Evolutionary conservation across 2,888 invertebrate species (phyloP).

Genomic region (Chromoteleia sp.): DNA sequence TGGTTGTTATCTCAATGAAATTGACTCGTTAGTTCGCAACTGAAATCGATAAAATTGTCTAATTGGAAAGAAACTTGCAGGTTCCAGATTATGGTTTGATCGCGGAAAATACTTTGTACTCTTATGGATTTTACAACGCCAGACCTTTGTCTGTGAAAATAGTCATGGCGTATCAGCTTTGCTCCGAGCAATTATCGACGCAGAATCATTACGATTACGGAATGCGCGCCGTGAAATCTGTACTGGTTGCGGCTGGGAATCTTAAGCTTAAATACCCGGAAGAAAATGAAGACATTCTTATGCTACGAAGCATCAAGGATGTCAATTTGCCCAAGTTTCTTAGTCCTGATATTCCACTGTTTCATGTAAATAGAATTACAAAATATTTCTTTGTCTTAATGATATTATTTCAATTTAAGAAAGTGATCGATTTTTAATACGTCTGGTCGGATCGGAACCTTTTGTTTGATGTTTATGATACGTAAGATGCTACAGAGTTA

Average conservation of each 20-base stretch:
- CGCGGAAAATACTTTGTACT: slow-evolving; percentile 93
- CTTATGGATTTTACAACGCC: slow-evolving; percentile 92
- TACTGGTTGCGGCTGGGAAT: slow-evolving; percentile 88
- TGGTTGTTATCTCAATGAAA: slow-evolving; percentile 83
- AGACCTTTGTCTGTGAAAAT: slow-evolving; percentile 92
- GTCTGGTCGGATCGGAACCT: too few relatives aligned
- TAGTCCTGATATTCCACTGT: slow-evolving; percentile 86
- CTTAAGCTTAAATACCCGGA: slow-evolving; percentile 87
- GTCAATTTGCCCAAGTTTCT: slow-evolving; percentile 89
- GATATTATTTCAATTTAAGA: too few relatives aligned
- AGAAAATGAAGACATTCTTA: slow-evolving; percentile 87
- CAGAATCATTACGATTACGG: slow-evolving; percentile 96
- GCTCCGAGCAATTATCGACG: slow-evolving; percentile 93
- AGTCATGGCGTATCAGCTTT: slow-evolving; percentile 92
- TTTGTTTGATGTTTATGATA: too few relatives aligned
- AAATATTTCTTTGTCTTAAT: too few relatives aligned
- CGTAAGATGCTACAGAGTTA: too few relatives aligned
- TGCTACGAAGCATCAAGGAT: slow-evolving; percentile 88
- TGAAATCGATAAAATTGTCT: not conserved
- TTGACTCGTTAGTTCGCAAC: too few relatives aligned
- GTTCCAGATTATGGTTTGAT: slow-evolving; percentile 96
- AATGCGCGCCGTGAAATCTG: slow-evolving; percentile 94
- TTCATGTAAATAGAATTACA: slow-evolving; percentile 83
- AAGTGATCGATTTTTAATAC: too few relatives aligned
- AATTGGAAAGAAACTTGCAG: slow-evolving; percentile 80